These are phyloP conservation scores for Maccullochella peelii DNA, from an alignment of 2,113 vertebrate genomes.

Conservation along the genomic window DNA sequence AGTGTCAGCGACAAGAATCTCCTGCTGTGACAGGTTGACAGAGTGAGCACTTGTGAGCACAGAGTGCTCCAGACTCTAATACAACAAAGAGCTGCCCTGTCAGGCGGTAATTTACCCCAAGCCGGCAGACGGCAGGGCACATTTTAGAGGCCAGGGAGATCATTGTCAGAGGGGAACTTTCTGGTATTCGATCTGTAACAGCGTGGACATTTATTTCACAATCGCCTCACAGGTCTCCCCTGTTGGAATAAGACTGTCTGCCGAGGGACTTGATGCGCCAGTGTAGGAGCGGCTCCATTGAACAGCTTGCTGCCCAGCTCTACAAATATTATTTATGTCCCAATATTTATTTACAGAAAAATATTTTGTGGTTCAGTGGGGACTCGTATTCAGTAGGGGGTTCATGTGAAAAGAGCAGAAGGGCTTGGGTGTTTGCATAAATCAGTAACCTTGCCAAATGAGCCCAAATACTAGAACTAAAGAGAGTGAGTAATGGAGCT, in stretches of 20 bases:
- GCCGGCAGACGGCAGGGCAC: constrained; percentile 48
- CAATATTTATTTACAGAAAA: constrained; percentile 80
- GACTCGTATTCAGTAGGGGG: constrained; percentile 75
- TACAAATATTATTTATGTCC: constrained; percentile 75
- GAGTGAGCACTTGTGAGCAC: constrained; percentile 67
- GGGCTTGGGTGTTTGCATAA: constrained; percentile 77
- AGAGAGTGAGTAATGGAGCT: constrained; percentile 65
- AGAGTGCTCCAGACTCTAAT: constrained; percentile 77
- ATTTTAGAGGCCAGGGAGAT: constrained; percentile 53
- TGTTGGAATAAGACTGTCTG: constrained; percentile 30
- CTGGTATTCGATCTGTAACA: constrained; percentile 42
- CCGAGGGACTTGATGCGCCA: constrained; percentile 23
- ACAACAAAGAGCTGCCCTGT: constrained; percentile 80
- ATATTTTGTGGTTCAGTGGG: constrained; percentile 78
- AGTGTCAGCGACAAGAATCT: constrained; percentile 81
- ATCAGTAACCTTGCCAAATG: constrained; percentile 77
- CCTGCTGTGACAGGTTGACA: constrained; percentile 79
- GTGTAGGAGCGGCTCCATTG: constrained; percentile 53
- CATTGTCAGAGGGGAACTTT: constrained; percentile 44
- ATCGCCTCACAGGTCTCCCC: constrained; percentile 35
- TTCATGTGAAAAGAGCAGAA: constrained; percentile 80
- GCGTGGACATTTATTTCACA: constrained; percentile 60
- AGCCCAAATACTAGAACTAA: constrained; percentile 58
- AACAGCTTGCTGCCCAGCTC: constrained; percentile 77
- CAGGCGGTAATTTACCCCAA: constrained; percentile 75